Evolutionary conservation across 2,888 invertebrate genomes (phyloP).

Genomic region (Dasypogon diadema): DNA sequence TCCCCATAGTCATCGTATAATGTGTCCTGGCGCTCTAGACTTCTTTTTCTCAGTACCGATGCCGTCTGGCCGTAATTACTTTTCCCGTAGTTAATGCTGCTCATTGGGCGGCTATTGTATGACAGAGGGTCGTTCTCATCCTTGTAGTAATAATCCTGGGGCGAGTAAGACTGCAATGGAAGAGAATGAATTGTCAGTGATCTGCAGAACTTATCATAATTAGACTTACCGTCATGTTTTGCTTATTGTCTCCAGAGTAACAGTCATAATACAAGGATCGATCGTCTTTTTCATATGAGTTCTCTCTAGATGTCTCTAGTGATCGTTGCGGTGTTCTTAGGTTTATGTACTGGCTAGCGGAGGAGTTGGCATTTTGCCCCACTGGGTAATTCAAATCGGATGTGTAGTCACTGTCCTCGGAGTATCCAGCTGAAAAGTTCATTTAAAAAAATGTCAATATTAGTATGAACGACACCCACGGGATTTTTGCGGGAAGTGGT

Average conservation of each 20-base stretch:
- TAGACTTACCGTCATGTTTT: conserved; percentile 58
- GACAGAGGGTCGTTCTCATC: conserved; percentile 77
- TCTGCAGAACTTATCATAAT: too few species aligned
- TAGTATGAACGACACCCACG: too few species aligned
- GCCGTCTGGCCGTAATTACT: conserved; percentile 57
- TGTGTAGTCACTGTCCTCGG: conserved; percentile 97
- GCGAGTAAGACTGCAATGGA: conserved; percentile 65
- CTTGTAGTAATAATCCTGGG: conserved; percentile 63
- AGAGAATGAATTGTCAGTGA: background rate
- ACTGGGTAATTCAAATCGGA: conserved; percentile 93
- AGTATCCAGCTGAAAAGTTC: conserved; percentile 84
- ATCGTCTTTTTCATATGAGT: conserved; percentile 86
- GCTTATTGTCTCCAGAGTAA: conserved; percentile 53
- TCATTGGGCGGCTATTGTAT: conserved; percentile 83
- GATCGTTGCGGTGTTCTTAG: conserved; percentile 70
- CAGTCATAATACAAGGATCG: conserved; percentile 56
- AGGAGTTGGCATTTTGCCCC: conserved; percentile 90
- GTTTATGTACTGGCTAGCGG: conserved; percentile 81
- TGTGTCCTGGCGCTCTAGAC: conserved; percentile 84
- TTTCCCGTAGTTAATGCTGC: conserved; percentile 61
- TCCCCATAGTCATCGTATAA: conserved; percentile 72
- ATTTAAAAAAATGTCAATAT: too few species aligned
- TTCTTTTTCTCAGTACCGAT: conserved; percentile 73
- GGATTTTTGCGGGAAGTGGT: too few species aligned
- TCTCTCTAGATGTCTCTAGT: conserved; percentile 83